Evolutionary conservation across 2,888 invertebrate genomes (phyloP), one percentile per base, ranked within the genome.

Genomic region (Stratiomys singularior): DNA sequence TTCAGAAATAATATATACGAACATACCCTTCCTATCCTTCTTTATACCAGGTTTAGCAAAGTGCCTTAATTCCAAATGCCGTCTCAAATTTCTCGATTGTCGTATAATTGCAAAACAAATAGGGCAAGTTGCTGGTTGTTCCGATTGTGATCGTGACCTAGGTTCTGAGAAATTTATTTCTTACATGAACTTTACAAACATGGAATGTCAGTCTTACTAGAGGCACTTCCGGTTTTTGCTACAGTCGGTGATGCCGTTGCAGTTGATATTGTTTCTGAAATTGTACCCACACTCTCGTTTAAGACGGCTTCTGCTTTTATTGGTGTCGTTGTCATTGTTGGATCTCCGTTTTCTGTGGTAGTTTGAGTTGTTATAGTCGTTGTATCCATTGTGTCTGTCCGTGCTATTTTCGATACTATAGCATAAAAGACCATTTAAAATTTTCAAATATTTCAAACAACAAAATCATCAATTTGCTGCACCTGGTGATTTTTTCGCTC

Each of bases 41-140:
- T 87, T 87, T 27, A 86, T 84, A 77, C 86, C 86, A 15, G 87
- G 87, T 81, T 87, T 87, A 78, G 87, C 87, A 79, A 87, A 87
- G 83, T 87, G 87, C 81, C 87, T 83, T 76, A 87, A 82, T 82
- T 87, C 89, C 77, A 91, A 85, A 82, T 91, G 91, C 81, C 90
- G 88, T 30, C 90, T 87, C 78, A 91, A 84, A 83, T 91, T 91
- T 77, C 91, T 87, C 4, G 90, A 90, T 83, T 91, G 90, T 79
- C 90, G 87, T 46, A 91, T 87, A 69, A 90, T 89, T 72, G 90
- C 89, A 80, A 90, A 90, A 81, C 90, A 91, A 37, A 90, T 87
- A 28, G 90, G 90, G 85, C 90, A 90, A 66, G 89, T 88, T 25
- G 90, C 90, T 46, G 90, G 90, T 85, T 90, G 90, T 83, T 90